Conservation (phyloP, 1,140 invertebrate species). For the Ostrea edulis region DNA sequence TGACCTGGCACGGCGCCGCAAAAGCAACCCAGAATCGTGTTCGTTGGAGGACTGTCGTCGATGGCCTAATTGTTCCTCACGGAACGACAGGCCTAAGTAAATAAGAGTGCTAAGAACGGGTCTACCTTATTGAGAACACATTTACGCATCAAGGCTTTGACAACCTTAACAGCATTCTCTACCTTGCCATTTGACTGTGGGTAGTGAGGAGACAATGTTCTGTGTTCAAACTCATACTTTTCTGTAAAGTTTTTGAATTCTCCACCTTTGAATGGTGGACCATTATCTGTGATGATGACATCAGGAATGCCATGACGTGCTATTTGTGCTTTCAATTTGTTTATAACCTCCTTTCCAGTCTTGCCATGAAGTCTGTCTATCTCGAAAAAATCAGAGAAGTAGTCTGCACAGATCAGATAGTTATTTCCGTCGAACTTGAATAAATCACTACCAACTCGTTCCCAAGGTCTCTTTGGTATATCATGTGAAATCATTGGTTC, state of each 20-base stretch:
- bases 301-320: slow-evolving; percentile 57
- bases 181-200: slow-evolving; percentile 52
- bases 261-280: slow-evolving; percentile 41
- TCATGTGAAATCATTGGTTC: slow-evolving; percentile 55
- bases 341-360: slow-evolving; percentile 44
- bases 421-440: slow-evolving; percentile 23
- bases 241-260: slow-evolving; percentile 48
- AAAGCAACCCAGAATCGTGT: no score
- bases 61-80: slow-evolving; percentile 11
- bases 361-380: slow-evolving; percentile 46
- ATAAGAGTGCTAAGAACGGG: slow-evolving; percentile 54
- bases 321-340: slow-evolving; percentile 53
- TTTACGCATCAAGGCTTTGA: slow-evolving; percentile 55
- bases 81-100: slow-evolving; percentile 47
- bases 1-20: no score
- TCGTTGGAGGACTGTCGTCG: no score
- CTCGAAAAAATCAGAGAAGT: slow-evolving; percentile 55
- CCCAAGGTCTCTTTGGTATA: slow-evolving; percentile 56
- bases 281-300: slow-evolving; percentile 53
- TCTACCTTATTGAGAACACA: slow-evolving; percentile 46
- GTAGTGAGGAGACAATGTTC: slow-evolving; percentile 1
- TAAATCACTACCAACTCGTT: slow-evolving; percentile 56
- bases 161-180: slow-evolving; percentile 51
- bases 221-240: slow-evolving; percentile 26
- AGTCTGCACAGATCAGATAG: slow-evolving; percentile 59